These are phyloP conservation scores for Parauchenoglanis punctatus DNA, from an alignment of 2,797 vertebrate genomes.

Conservation along the genomic window DNA sequence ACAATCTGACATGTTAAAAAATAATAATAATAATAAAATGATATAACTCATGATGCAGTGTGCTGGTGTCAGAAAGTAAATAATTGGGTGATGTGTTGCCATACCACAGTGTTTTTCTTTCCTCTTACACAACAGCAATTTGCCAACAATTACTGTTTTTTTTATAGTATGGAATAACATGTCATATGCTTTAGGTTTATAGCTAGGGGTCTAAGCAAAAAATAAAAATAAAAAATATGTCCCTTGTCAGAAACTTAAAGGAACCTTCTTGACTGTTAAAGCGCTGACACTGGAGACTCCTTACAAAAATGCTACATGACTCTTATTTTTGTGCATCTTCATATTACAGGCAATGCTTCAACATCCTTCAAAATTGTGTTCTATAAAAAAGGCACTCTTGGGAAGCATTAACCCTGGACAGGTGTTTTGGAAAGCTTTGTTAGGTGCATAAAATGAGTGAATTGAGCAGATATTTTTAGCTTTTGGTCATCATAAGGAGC, in stretches of 20 bases:
- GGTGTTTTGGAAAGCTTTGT: neutral
- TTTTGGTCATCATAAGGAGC: neutral
- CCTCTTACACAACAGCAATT: neutral
- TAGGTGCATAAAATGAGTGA: neutral
- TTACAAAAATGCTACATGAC: neutral
- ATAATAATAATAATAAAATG: neutral
- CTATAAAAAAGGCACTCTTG: neutral
- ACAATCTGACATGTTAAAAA: neutral
- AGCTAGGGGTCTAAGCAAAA: neutral
- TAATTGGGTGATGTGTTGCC: neutral
- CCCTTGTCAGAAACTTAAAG: neutral
- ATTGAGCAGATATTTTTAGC: neutral
- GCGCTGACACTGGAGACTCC: neutral
- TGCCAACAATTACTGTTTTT: too few species aligned
- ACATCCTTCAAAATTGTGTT: rapidly evolving
- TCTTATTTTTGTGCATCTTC: neutral
- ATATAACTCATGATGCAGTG: neutral
- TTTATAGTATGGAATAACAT: neutral
- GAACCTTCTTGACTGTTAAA: neutral
- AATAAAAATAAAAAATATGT: neutral
- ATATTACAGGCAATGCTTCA: neutral
- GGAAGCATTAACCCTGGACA: too few species aligned
- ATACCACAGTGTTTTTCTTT: neutral
- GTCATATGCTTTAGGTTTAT: neutral
- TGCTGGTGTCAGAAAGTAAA: neutral